Evolutionary conservation across 2,113 vertebrate genomes (phyloP).

Genomic region (Limanda limanda): DNA sequence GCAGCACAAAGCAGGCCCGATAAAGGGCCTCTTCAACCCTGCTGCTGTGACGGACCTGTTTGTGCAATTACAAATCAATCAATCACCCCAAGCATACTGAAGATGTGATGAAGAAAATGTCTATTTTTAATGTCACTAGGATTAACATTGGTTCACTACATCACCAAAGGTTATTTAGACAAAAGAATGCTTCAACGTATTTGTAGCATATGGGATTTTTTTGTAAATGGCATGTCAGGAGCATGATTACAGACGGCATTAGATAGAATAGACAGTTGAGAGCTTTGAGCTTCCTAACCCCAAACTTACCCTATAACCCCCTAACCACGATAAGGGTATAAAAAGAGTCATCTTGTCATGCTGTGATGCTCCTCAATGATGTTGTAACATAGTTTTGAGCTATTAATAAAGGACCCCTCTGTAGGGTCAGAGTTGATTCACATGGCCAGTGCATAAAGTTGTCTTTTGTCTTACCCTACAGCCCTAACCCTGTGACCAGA

Average conservation of each 20-base stretch:
- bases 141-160: neutral
- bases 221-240: neutral
- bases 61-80: constrained; percentile 67
- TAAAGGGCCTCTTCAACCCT: constrained; percentile 22
- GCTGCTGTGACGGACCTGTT: constrained; percentile 31
- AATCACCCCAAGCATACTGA: constrained; percentile 51
- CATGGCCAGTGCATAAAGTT: neutral
- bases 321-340: no score
- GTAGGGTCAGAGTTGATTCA: no score
- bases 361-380: neutral
- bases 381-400: neutral
- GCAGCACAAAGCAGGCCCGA: constrained; percentile 3
- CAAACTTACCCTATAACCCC: no score
- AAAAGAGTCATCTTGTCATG: no score
- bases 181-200: neutral
- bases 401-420: no score
- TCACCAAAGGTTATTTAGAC: no score
- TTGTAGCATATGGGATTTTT: neutral
- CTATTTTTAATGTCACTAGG: neutral
- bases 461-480: neutral
- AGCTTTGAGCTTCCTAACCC: no score
- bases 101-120: constrained; percentile 44
- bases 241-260: neutral
- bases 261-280: neutral
- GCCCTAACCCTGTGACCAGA: neutral